Percentiles rank a stretch among this genome's conserved stretches.
phyloP scores from a whole-genome alignment of 2,113 vertebrate species.

The Ceratotherium simum region DNA sequence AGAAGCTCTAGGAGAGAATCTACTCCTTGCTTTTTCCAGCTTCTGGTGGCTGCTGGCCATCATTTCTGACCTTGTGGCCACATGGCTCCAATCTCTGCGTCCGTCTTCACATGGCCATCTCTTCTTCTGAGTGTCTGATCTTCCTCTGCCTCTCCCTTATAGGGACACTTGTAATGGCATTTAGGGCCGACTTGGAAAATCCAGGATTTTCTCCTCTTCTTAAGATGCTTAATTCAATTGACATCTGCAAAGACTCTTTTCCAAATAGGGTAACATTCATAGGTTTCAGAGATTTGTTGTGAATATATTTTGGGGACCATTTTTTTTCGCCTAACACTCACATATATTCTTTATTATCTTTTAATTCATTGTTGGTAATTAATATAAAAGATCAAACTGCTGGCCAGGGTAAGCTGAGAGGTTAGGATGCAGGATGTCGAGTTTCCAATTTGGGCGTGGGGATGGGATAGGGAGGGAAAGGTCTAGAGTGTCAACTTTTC shows the following conservation, averaged over 20 bases:
- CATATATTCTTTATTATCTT: not conserved
- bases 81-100: not conserved
- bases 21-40: not conserved
- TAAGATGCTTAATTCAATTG: not conserved
- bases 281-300: not conserved
- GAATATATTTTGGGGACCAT: not conserved
- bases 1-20: not conserved
- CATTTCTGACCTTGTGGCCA: not conserved
- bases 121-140: not conserved
- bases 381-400: not conserved
- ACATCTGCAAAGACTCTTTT: not conserved
- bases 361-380: not conserved
- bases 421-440: not conserved
- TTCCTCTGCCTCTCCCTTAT: not conserved
- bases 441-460: not conserved
- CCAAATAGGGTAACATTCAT: not conserved
- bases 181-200: not conserved
- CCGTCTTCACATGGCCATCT: not conserved
- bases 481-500: not conserved
- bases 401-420: not conserved
- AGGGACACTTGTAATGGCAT: not conserved
- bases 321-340: not conserved
- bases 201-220: not conserved
- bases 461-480: not conserved
- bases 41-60: not conserved